Percentiles rank a stretch among this genome's conserved stretches.
Evolutionary conservation across 2,797 vertebrate species (phyloP).

Genomic region (Hippopotamyrus pictus): DNA sequence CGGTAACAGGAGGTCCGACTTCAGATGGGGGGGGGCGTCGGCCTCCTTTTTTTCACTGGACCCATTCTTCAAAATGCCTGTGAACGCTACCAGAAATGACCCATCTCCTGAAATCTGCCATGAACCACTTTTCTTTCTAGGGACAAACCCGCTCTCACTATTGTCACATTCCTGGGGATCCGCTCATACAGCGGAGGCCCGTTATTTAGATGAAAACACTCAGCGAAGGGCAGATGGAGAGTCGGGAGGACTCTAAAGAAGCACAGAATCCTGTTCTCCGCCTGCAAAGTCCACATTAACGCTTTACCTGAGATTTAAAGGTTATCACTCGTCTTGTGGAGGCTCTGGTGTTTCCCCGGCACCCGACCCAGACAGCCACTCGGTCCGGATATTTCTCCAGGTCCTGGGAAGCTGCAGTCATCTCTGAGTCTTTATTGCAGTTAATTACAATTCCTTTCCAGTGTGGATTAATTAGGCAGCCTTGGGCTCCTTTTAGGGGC

Average conservation of each 20-base stretch:
- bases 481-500: slow-evolving; percentile 45
- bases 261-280: not conserved
- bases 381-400: not conserved
- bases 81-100: not conserved
- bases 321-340: not conserved
- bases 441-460: slow-evolving; percentile 43
- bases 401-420: slow-evolving; percentile 27
- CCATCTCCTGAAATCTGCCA: not conserved
- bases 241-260: not conserved
- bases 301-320: not conserved
- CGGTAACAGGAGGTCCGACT: slow-evolving; percentile 30
- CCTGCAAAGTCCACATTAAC: not conserved
- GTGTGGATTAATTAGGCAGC: slow-evolving; percentile 46
- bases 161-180: not conserved
- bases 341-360: not conserved
- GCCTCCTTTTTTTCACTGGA: not conserved
- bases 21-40: not conserved
- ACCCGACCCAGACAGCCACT: not conserved
- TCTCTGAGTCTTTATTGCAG: slow-evolving; percentile 37
- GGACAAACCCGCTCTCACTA: not conserved
- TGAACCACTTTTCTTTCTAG: not conserved
- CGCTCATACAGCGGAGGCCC: not conserved
- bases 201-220: not conserved
- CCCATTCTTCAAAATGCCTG: not conserved
- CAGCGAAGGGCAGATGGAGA: not conserved